These are phyloP conservation scores for Drosophila demipolita DNA, from an alignment of 2,888 invertebrate species.

Conservation along the genomic window DNA sequence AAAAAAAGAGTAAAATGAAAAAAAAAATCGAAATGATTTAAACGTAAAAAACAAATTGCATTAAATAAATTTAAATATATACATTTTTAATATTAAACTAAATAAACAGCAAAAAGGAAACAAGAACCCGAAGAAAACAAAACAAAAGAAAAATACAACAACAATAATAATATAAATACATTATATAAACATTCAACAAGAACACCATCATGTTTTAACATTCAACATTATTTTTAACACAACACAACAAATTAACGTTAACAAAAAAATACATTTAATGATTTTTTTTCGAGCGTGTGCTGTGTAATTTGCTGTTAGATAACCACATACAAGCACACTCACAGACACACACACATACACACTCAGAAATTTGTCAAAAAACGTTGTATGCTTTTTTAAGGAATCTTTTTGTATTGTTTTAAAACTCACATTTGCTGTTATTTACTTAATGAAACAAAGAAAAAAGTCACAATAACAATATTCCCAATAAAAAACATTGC, in stretches of 20 bases:
- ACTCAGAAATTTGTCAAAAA: slow-evolving; percentile 1
- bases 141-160: slow-evolving; percentile 18
- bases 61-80: slow-evolving; percentile 72
- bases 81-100: slow-evolving; percentile 71
- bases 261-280: slow-evolving; percentile 17
- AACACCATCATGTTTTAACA: slow-evolving; percentile 53
- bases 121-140: slow-evolving; percentile 21
- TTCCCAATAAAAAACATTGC: slow-evolving; percentile 6
- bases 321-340: slow-evolving; percentile 13
- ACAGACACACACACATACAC: slow-evolving; percentile 7
- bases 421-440: slow-evolving; percentile 37
- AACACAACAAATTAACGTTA: slow-evolving; percentile 19
- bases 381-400: slow-evolving; percentile 21
- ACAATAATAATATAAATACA: slow-evolving; percentile 54
- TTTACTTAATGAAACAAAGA: slow-evolving; percentile 12
- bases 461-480: background rate
- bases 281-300: slow-evolving; percentile 41
- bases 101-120: slow-evolving; percentile 46
- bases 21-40: slow-evolving; percentile 58
- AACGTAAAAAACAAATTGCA: slow-evolving; percentile 67
- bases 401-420: slow-evolving; percentile 8
- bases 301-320: slow-evolving; percentile 47
- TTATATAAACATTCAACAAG: slow-evolving; percentile 18
- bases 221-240: slow-evolving; percentile 56
- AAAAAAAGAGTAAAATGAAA: slow-evolving; percentile 47